Conservation (phyloP, 2,888 invertebrate genomes). For the Achlya flavicornis region DNA sequence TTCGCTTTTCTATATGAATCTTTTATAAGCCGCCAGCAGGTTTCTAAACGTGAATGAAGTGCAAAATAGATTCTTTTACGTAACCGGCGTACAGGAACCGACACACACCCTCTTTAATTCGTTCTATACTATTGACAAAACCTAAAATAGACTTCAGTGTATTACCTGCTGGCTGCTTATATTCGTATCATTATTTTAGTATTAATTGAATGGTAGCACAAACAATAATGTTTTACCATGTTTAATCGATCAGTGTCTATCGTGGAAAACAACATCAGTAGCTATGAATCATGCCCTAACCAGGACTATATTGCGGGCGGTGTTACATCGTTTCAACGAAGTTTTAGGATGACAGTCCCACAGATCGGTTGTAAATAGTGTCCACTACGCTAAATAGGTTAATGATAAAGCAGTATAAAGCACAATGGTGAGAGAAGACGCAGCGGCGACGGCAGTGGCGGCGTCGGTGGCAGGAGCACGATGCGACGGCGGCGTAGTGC, state of each 20-base stretch:
- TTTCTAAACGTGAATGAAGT: not conserved
- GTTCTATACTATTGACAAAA: not conserved
- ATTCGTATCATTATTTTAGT: too few species aligned
- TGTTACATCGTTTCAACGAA: conserved; percentile 20
- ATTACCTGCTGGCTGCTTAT: not conserved
- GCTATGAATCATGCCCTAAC: conserved; percentile 4
- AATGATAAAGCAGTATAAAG: conserved; percentile 25
- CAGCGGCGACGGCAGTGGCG: conserved; percentile 34
- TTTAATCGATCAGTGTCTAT: conserved; percentile 3
- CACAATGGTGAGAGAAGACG: conserved; percentile 43
- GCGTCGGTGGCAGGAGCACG: conserved; percentile 45
- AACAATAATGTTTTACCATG: not conserved
- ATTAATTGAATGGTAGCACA: not conserved
- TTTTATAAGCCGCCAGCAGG: not conserved
- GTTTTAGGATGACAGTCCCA: conserved; percentile 16
- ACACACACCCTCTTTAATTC: conserved; percentile 1
- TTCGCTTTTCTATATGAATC: not conserved
- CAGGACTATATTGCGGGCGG: not conserved
- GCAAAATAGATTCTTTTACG: conserved; percentile 1
- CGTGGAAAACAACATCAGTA: conserved; percentile 10
- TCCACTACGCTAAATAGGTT: conserved; percentile 29
- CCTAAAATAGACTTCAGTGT: not conserved
- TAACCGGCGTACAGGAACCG: not conserved
- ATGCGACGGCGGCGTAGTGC: conserved; percentile 58
- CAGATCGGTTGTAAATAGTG: conserved; percentile 28